These are phyloP conservation scores for Habrosyne pyritoides DNA, from an alignment of 2,888 invertebrate genomes.

Conservation along the genomic window DNA sequence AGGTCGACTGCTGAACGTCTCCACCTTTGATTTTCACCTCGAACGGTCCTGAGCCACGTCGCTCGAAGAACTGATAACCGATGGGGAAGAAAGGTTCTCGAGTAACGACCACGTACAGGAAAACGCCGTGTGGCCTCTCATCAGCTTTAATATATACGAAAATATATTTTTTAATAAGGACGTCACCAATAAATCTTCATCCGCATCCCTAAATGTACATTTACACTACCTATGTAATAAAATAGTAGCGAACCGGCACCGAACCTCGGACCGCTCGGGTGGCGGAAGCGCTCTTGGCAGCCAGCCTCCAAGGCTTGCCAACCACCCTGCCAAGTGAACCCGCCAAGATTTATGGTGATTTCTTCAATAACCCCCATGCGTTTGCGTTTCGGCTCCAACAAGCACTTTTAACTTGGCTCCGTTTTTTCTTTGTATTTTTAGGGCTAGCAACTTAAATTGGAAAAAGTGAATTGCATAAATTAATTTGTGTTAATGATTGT, in stretches of 20 bases:
- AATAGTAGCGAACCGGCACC: slow-evolving; percentile 6
- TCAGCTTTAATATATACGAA: no score
- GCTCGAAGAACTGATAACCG: no score
- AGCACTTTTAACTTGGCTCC: slow-evolving; percentile 16
- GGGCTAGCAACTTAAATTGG: no score
- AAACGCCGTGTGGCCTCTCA: no score
- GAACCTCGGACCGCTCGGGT: slow-evolving; percentile 7
- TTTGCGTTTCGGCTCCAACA: slow-evolving; percentile 11
- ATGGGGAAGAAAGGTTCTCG: no score
- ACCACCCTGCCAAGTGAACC: slow-evolving; percentile 18
- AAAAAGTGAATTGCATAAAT: no score
- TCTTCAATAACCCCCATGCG: slow-evolving; percentile 32
- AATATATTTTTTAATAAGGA: no score
- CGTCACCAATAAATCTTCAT: background rate
- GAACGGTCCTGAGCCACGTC: no score
- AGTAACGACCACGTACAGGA: no score
- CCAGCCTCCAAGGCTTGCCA: slow-evolving; percentile 28
- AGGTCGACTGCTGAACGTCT: no score
- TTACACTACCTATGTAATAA: background rate
- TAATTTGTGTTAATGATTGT: no score
- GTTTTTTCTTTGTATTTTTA: slow-evolving; percentile 15
- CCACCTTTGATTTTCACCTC: no score
- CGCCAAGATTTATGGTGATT: slow-evolving; percentile 39
- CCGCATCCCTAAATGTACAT: background rate
- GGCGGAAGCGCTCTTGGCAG: slow-evolving; percentile 33